Evolutionary conservation across 2,113 vertebrate genomes (phyloP).

Genomic region (Malurus melanocephalus): DNA sequence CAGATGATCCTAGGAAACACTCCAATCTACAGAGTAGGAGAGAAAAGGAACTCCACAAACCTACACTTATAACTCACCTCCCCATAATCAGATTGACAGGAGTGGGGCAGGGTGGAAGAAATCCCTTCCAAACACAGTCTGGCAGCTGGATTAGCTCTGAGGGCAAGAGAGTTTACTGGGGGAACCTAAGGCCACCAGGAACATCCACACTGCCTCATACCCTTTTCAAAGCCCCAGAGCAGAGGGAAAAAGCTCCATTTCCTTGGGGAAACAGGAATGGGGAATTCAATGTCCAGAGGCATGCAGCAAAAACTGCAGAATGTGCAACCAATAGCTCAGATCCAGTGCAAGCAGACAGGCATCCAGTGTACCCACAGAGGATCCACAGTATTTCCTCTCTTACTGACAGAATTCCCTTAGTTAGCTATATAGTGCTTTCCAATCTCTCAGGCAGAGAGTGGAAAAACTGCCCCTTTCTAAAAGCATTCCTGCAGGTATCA

Average conservation of each 20-base stretch:
- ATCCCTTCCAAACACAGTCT: not conserved
- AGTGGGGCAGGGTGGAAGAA: not conserved
- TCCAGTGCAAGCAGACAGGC: not conserved
- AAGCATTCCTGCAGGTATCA: not conserved
- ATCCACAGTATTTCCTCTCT: not conserved
- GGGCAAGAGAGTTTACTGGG: not conserved
- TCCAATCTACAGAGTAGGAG: not conserved
- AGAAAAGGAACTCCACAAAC: not conserved
- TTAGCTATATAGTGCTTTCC: not conserved
- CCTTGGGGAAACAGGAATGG: not conserved
- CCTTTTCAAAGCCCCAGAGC: not conserved
- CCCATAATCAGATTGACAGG: not conserved
- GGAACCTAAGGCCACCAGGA: not conserved
- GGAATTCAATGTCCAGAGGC: not conserved
- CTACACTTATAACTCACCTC: not conserved
- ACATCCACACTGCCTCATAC: not conserved
- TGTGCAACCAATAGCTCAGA: not conserved
- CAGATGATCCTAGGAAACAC: not conserved
- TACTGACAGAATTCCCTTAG: not conserved
- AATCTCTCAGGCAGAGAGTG: not conserved
- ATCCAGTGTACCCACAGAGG: not conserved
- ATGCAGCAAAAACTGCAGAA: not conserved
- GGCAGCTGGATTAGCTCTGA: not conserved
- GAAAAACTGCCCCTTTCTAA: not conserved
- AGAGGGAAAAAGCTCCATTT: not conserved